These are phyloP conservation scores for Leptosomus discolor DNA, from an alignment of 2,113 vertebrate species.

Conservation along the genomic window DNA sequence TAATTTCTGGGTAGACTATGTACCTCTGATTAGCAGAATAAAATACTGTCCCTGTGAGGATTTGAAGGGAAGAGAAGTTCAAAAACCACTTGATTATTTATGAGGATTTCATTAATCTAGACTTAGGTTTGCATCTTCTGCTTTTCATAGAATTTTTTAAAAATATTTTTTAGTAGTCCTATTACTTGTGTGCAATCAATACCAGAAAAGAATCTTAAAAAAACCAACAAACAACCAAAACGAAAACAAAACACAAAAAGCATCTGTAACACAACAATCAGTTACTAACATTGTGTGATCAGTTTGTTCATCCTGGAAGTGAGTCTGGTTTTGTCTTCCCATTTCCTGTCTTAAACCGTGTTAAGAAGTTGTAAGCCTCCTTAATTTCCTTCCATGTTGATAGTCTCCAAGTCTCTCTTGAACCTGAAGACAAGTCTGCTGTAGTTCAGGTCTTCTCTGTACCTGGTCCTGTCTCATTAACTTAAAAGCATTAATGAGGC, in stretches of 20 bases:
- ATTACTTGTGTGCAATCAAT: background rate
- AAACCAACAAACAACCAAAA: background rate
- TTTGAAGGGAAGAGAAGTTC: background rate
- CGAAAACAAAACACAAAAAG: background rate
- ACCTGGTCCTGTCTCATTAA: background rate
- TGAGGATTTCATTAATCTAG: background rate
- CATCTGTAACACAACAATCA: background rate
- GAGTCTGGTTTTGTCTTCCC: background rate
- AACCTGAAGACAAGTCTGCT: background rate
- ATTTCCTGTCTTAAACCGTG: background rate
- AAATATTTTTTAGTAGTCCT: background rate
- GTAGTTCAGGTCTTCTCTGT: background rate
- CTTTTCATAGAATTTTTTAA: background rate
- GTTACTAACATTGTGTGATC: background rate
- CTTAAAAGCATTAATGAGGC: background rate
- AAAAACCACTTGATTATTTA: background rate
- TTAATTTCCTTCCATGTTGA: background rate
- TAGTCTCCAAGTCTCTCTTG: background rate
- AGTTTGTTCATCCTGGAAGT: background rate
- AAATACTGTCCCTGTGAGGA: background rate
- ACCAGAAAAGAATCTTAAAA: background rate
- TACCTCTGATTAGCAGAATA: background rate
- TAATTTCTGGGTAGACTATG: background rate
- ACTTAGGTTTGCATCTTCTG: background rate
- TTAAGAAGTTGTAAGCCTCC: background rate